Evolutionary conservation across 2,888 invertebrate genomes (phyloP), one percentile per base, ranked within the genome.

Genomic region (Melipona beecheii): DNA sequence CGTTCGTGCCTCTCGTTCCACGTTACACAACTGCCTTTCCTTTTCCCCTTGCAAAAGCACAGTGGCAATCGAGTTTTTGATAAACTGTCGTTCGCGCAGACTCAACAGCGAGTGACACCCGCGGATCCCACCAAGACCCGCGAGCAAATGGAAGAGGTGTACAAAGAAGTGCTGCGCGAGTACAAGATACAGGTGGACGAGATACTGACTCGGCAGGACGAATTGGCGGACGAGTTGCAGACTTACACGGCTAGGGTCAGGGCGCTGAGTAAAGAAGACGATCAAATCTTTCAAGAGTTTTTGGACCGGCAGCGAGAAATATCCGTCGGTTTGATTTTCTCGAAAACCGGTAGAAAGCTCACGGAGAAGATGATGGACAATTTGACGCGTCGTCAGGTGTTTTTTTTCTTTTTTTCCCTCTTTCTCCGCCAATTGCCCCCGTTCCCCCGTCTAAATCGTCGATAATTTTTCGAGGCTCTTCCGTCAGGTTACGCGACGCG

Each of bases 301-400:
- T 21, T 89, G 19, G 70, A 78, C 1, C 86, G 87, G 15, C 86
- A 89, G 74, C 84, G 58, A 9, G 88, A 89, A 50, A 64, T 89
- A 19, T 88, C 86, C 19, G 68, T 87, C n/a, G 90, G 86, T 60
- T 81, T 91, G 65, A 68, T 89, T n/a, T 91, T 85, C 77, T 86
- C 86, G 50, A 90, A 87, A 70, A 85, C 90, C 2, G 93, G 91
- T 21, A 84, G 83, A 27, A 86, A 81, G 43, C 54, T 92, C 27
- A 86, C 88, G 49, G 87, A 86, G 9, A 91, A 87, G 72, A 65
- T 82, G 65, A 83, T 90, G 65, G 86, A 91, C 19, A 76, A 78
- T 24, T 66, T 88, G 81, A 88, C 87, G 50, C 86, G 79, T 64
- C 92, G 91, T 31, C 91, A 92, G 90, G 91, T 91, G 75, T 58